These are phyloP conservation scores for Zapus hudsonius DNA, from an alignment of 2,113 vertebrate species.

Conservation along the genomic window DNA sequence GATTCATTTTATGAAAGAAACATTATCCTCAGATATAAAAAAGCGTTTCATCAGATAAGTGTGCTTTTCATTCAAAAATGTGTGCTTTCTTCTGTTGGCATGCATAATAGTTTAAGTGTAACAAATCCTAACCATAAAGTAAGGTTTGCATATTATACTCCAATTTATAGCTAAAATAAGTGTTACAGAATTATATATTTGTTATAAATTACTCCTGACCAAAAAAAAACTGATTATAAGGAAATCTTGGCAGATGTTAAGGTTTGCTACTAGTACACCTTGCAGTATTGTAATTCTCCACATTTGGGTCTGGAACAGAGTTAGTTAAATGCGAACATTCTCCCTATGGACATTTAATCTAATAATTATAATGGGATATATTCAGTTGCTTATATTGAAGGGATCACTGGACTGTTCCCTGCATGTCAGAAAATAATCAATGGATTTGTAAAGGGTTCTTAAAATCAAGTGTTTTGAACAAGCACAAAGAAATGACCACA, in stretches of 20 bases:
- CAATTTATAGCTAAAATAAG: constrained; percentile 80
- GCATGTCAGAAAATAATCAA: neutral
- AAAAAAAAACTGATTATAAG: too few species aligned
- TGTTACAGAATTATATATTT: constrained; percentile 53
- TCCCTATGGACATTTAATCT: constrained; percentile 7
- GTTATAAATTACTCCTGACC: constrained; percentile 81
- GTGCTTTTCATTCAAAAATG: neutral
- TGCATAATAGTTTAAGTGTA: constrained; percentile 16
- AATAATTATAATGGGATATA: constrained; percentile 3
- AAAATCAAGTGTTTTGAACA: neutral
- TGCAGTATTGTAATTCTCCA: constrained; percentile 80
- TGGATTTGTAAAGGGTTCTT: neutral
- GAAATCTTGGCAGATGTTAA: constrained; percentile 83
- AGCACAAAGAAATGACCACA: neutral
- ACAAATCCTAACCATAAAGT: constrained; percentile 46
- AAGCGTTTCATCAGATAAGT: neutral
- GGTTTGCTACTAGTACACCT: constrained; percentile 72
- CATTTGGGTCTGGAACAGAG: constrained; percentile 71
- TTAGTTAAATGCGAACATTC: constrained; percentile 24
- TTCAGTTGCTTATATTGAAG: neutral
- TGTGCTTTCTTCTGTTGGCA: neutral
- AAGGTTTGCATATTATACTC: constrained; percentile 68
- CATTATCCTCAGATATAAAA: neutral
- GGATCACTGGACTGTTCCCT: neutral
- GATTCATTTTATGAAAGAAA: neutral